Evolutionary conservation across 1,140 invertebrate species (phyloP), one percentile per base, ranked within the genome.

Genomic region (Nasonia giraulti): DNA sequence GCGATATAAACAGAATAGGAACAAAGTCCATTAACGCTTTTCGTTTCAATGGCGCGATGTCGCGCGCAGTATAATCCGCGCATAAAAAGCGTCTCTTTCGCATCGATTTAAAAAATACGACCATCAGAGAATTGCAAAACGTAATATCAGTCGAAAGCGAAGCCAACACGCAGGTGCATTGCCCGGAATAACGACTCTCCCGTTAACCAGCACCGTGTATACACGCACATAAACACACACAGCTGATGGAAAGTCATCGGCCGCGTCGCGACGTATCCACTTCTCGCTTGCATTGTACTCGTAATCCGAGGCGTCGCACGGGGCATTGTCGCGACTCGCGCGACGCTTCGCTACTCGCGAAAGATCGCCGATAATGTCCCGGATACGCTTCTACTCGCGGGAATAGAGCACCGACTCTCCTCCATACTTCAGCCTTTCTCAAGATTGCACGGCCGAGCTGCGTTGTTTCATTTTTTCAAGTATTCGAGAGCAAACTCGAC

Each of bases 21-120:
- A 40, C n/a, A 23, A 14, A n/a, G 40, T 40, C 74, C 74, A 50
- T 76, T 76, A 76, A 40, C 20, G 44, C 74, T 62, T n/a, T 20
- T 0, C 7, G 20, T 62, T n/a, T 62, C 8, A 62, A 62, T 17
- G 17, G 17, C 14, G 0, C 7, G 55, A 62, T 5, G 14, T 50
- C 11, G 47, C 44, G 44, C 12, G 27, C 12, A 40, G 37, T 7
- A 44, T 44, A 37, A 37, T 11, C 8, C 10, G 8, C 40, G 8
- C 10, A 44, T 44, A 44, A 55, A 17, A 17, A 55, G 50, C 14
- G 0, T 50, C n/a, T n/a, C n/a, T n/a, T n/a, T n/a, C n/a, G n/a
- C n/a, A n/a, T n/a, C n/a, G n/a, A n/a, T n/a, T n/a, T n/a, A n/a
- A n/a, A n/a, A n/a, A n/a, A n/a, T n/a, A n/a, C n/a, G n/a, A n/a